Evolutionary conservation across 2,113 vertebrate genomes (phyloP).

Genomic region (Cyprinodon variegatus): DNA sequence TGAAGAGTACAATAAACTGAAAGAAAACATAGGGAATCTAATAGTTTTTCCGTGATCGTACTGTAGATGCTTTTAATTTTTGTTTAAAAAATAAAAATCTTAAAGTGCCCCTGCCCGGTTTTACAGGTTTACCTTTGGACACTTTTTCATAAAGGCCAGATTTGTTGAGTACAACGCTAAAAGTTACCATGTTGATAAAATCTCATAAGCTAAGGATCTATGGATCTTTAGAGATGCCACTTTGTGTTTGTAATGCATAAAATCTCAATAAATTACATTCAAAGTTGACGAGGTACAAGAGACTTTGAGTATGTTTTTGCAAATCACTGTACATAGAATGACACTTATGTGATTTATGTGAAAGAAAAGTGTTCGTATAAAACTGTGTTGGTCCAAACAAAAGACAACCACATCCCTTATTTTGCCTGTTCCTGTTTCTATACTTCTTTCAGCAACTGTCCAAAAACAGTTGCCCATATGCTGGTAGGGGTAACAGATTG

Average conservation of each 20-base stretch:
- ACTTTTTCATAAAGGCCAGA: not conserved
- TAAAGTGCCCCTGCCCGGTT: not conserved
- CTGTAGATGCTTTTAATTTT: not conserved
- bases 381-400: slow-evolving; percentile 45
- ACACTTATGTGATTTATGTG: slow-evolving; percentile 21
- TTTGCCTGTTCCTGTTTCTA: slow-evolving; percentile 43
- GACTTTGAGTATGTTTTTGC: not conserved
- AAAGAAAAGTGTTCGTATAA: slow-evolving; percentile 4
- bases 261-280: not conserved
- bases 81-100: not conserved
- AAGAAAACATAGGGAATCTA: no score
- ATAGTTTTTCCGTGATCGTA: no score
- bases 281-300: not conserved
- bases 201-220: no score
- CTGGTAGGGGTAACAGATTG: slow-evolving; percentile 69
- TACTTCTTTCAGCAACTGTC: slow-evolving; percentile 55
- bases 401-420: slow-evolving; percentile 5
- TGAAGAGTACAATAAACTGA: no score
- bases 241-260: not conserved
- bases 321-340: not conserved
- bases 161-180: not conserved
- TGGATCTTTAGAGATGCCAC: not conserved
- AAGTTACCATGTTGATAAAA: no score
- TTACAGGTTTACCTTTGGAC: no score
- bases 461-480: slow-evolving; percentile 58